Evolutionary conservation across 1,140 invertebrate species (phyloP), one percentile per base, ranked within the genome.

Genomic region (Drosophila azteca): DNA sequence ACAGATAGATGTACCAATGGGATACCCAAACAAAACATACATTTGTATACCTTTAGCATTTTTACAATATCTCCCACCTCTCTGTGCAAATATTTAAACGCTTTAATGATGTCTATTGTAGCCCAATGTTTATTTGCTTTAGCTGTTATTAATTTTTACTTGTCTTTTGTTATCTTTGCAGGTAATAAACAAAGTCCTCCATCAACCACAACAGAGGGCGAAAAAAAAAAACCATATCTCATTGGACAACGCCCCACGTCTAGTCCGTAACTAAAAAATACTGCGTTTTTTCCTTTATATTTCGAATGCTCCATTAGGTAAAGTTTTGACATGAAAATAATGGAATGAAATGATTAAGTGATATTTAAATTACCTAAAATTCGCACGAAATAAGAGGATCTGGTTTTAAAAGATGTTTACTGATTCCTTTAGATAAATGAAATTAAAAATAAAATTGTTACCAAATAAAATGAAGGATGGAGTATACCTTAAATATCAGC

Each of bases 121-220:
- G n/a, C 45, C 9, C 13, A 20, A 39, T 60, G 35, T 62, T 22
- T 62, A 50, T 58, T 55, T 50, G 35, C 35, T 39, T 13, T 39
- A 13, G 8, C 35, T 39, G 61, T 54, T 53, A 70, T 58, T 61
- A 48, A 58, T 55, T 46, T 59, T 59, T 29, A 46, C 26, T 62
- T 50, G 50, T 53, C 1, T 73, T 35, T 63, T 43, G 46, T 43
- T 84, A 46, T 85, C 45, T 31, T 85, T 84, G 31, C 81, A 84
- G 81, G 81, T 85, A 84, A 77, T 53, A 48, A 74, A 52, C 54
- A 69, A 45, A 72, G 43, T 63, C 24, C 24, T 44, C 46, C 49
- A 64, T 73, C 41, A 52, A 64, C 51, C 15, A 62, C 17, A 45
- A 52, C 39, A 15, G 15, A n/a, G 41, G 17, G 17, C 17, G 15